Evolutionary conservation across 2,113 vertebrate genomes (phyloP).

Genomic region (Gasterosteus nipponicus): DNA sequence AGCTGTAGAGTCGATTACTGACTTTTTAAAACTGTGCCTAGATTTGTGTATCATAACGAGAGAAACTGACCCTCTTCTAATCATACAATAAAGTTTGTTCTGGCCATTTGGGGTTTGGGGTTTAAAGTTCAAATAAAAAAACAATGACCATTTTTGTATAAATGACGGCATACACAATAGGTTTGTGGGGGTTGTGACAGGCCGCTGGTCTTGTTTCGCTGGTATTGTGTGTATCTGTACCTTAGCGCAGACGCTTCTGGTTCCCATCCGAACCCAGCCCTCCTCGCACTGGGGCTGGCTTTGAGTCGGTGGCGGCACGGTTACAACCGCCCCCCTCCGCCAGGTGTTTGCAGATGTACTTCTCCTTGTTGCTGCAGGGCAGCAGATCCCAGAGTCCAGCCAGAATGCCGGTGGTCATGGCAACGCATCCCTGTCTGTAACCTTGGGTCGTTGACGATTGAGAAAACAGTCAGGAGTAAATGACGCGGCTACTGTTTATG

Average conservation of each 20-base stretch:
- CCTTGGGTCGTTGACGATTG: slow-evolving; percentile 49
- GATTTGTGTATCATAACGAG: not conserved
- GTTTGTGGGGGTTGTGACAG: not conserved
- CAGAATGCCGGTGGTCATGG: slow-evolving; percentile 88
- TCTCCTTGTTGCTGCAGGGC: slow-evolving; percentile 87
- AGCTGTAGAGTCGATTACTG: not conserved
- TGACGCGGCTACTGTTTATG: not conserved
- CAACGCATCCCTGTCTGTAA: slow-evolving; percentile 86
- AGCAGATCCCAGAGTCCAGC: slow-evolving; percentile 95
- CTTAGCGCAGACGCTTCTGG: slow-evolving; percentile 83
- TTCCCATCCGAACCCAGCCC: slow-evolving; percentile 76
- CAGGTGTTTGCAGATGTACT: slow-evolving; percentile 91
- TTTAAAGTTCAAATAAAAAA: not conserved
- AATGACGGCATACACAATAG: not conserved
- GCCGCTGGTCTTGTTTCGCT: not conserved
- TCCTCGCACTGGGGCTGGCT: slow-evolving; percentile 62
- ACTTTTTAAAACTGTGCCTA: not conserved
- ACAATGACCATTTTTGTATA: not conserved
- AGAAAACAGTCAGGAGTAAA: not conserved
- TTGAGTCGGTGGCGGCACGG: slow-evolving; percentile 65
- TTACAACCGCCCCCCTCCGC: slow-evolving; percentile 86
- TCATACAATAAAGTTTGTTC: not conserved
- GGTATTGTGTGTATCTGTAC: slow-evolving; percentile 64
- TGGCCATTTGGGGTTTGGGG: not conserved
- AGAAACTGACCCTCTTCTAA: not conserved